Conservation (phyloP, 1,140 invertebrate genomes). For the Euborellia annulipes region DNA sequence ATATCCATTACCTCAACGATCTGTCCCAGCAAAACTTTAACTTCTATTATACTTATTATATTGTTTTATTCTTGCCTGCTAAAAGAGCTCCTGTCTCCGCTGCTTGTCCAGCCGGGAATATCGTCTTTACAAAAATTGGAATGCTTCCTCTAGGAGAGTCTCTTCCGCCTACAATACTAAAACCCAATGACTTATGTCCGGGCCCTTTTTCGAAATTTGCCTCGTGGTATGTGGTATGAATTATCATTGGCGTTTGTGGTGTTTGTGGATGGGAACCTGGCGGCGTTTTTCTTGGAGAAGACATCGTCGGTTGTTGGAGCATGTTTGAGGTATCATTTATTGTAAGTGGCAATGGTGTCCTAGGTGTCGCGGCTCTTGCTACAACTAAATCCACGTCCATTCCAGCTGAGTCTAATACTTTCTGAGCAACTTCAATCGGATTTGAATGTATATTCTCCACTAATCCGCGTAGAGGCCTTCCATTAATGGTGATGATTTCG, state of each 20-base stretch:
- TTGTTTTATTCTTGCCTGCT: slow-evolving; percentile 37
- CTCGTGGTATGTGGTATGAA: slow-evolving; percentile 17
- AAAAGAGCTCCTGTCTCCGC: slow-evolving; percentile 47
- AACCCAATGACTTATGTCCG: slow-evolving; percentile 49
- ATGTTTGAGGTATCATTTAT: neutral
- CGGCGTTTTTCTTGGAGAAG: neutral
- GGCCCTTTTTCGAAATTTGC: slow-evolving; percentile 44
- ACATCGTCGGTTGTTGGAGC: neutral
- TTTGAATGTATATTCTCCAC: slow-evolving; percentile 19
- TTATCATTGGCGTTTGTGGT: neutral
- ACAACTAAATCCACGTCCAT: slow-evolving; percentile 39
- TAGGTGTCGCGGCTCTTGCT: slow-evolving; percentile 19
- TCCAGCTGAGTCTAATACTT: slow-evolving; percentile 28
- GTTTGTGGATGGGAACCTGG: neutral
- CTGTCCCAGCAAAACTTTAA: neutral
- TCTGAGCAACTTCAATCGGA: slow-evolving; percentile 43
- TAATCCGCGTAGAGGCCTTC: slow-evolving; percentile 56
- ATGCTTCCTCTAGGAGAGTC: slow-evolving; percentile 53
- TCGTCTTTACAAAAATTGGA: slow-evolving; percentile 56
- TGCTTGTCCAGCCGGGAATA: slow-evolving; percentile 52
- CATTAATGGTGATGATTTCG: slow-evolving; percentile 76
- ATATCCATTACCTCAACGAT: too few relatives aligned
- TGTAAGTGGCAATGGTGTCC: neutral
- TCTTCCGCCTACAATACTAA: slow-evolving; percentile 56
- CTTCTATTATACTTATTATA: neutral